Evolutionary conservation across 2,113 vertebrate genomes (phyloP).

Genomic region (Pelvicachromis taeniatus): DNA sequence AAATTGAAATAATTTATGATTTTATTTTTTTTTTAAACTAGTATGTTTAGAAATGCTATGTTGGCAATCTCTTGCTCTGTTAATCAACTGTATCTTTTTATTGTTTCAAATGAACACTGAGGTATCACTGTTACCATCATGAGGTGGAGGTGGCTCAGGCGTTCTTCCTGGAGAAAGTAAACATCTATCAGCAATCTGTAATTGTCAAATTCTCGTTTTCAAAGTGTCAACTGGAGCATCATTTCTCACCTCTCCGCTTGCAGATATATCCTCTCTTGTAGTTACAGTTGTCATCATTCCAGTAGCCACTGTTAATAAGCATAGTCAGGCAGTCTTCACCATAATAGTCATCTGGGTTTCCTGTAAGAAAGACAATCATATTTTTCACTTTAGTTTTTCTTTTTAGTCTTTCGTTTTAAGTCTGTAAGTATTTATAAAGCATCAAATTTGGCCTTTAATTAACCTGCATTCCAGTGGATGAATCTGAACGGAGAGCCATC

Average conservation of each 20-base stretch:
- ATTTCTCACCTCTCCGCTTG: slow-evolving; percentile 63
- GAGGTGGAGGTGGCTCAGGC: slow-evolving; percentile 71
- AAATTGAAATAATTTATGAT: not conserved
- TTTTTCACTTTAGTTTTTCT: not conserved
- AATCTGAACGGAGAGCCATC: slow-evolving; percentile 74
- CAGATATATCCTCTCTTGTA: slow-evolving; percentile 75
- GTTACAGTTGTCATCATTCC: slow-evolving; percentile 76
- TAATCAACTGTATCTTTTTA: not conserved
- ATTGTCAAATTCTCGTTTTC: not conserved
- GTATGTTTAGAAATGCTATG: not conserved
- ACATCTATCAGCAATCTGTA: not conserved
- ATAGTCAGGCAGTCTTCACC: slow-evolving; percentile 76
- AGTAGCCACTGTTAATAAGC: slow-evolving; percentile 64
- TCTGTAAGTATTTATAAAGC: not conserved
- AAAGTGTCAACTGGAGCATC: not conserved
- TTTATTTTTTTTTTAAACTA: too few species aligned
- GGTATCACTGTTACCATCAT: slow-evolving; percentile 63
- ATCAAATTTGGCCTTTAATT: not conserved
- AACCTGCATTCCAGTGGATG: slow-evolving; percentile 71
- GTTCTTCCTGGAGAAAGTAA: slow-evolving; percentile 60
- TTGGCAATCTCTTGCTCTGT: not conserved
- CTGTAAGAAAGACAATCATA: slow-evolving; percentile 12
- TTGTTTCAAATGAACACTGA: not conserved
- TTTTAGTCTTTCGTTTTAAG: not conserved
- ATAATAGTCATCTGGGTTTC: slow-evolving; percentile 69